Evolutionary conservation across 2,797 vertebrate species (phyloP).

Genomic region (Semaprochilodus insignis): DNA sequence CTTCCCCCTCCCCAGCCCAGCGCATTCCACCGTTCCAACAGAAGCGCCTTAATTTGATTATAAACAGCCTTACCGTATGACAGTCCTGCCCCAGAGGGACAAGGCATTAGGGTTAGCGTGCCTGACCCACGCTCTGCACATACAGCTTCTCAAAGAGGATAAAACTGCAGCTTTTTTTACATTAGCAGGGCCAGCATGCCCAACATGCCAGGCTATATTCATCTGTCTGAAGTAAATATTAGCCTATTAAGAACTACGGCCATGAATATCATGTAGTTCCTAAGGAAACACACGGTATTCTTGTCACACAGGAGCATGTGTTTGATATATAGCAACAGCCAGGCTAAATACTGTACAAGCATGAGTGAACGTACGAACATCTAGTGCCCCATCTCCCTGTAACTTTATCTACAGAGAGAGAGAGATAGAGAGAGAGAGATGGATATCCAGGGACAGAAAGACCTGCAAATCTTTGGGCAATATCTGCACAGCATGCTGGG

Average conservation of each 20-base stretch:
- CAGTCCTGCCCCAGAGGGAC: slow-evolving; percentile 23
- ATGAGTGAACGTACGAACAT: slow-evolving; percentile 68
- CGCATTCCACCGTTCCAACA: slow-evolving; percentile 72
- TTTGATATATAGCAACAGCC: slow-evolving; percentile 67
- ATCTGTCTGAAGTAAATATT: background rate
- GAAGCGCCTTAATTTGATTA: slow-evolving; percentile 74
- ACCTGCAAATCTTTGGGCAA: too few species aligned
- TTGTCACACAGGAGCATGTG: slow-evolving; percentile 50
- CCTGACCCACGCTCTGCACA: background rate
- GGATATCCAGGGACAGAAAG: too few species aligned
- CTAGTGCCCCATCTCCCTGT: slow-evolving; percentile 65
- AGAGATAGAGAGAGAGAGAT: slow-evolving; percentile 41
- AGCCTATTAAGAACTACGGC: background rate
- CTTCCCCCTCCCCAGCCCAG: slow-evolving; percentile 50
- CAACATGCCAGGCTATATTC: background rate
- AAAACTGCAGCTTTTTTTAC: background rate
- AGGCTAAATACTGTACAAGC: slow-evolving; percentile 73
- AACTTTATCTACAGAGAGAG: slow-evolving; percentile 66
- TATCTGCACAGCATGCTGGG: too few species aligned
- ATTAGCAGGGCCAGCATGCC: background rate
- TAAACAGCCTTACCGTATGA: slow-evolving; percentile 71
- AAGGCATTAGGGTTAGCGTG: background rate
- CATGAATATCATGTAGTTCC: background rate
- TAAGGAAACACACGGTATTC: slow-evolving; percentile 43
- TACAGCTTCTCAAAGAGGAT: background rate